Evolutionary conservation across 1,140 invertebrate species (phyloP), one percentile per base, ranked within the genome.

Genomic region (Psix sp.): DNA sequence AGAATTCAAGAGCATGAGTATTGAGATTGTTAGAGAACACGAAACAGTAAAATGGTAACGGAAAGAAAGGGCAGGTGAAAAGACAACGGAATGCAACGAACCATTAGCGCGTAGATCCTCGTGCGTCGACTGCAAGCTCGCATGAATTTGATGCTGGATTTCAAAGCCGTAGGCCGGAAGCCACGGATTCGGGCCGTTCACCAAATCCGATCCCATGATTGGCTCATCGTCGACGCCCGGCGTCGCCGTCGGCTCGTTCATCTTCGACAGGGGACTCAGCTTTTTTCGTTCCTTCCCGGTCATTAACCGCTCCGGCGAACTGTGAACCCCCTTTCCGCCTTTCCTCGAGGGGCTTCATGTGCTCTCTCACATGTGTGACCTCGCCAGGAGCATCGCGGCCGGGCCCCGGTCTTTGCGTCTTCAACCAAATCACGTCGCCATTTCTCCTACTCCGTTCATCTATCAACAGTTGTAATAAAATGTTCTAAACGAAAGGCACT

Each of bases 121-220:
- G 46, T 84, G 78, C 38, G 80, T 77, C 2, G 82, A 76, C 20
- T 86, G 84, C 57, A 81, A 86, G 65, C 80, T 80, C 18, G 68
- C 31, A 36, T 82, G 76, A 42, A 77, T 74, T 62, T 83, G 82
- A 77, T 85, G 84, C 60, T 87, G 86, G 11, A 87, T 80, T 54
- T 87, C 84, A 59, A 85, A 87, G n/a, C 86, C 86, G 45, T 87
- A 87, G 43, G 86, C 85, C 65, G 86, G 86, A 77, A 86, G 81
- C 86, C 86, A 86, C 3, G 86, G 81, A 77, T 86, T 87, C 38
- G 84, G 84, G 33, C 83, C 78, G 78, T 86, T 86, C 62, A 81
- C 84, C 74, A 86, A 76, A 35, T 85, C 81, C 35, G 73, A 39
- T 20, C 62, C 75, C 68, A 74, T 74, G 31, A 51, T 62, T 40